These are phyloP conservation scores for Drosophila trapezifrons DNA, from an alignment of 1,140 invertebrate species.

Conservation along the genomic window DNA sequence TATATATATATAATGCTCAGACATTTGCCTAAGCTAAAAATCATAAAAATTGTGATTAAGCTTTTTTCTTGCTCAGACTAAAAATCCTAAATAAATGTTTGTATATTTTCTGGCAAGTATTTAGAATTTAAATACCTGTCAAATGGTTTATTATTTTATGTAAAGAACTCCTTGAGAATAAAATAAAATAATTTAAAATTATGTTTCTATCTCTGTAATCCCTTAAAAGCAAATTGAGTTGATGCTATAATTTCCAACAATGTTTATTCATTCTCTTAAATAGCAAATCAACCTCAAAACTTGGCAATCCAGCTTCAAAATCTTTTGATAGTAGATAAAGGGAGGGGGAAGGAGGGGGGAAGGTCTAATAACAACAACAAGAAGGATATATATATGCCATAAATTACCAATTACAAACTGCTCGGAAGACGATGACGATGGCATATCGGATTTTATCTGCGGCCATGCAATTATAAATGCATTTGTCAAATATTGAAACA, in stretches of 20 bases:
- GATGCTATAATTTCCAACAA: neutral
- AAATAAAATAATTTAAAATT: neutral
- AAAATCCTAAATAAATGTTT: no score
- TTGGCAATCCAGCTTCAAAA: neutral
- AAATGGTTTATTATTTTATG: no score
- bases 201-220: neutral
- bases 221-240: neutral
- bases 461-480: constrained; percentile 74
- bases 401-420: constrained; percentile 65
- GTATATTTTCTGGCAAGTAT: no score
- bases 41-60: neutral
- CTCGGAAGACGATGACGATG: constrained; percentile 30
- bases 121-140: no score
- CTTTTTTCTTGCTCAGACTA: no score
- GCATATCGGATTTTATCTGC: constrained; percentile 54
- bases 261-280: neutral
- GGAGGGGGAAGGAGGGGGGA: constrained; percentile 14
- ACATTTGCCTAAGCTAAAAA: neutral
- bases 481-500: constrained; percentile 72
- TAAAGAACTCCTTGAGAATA: no score
- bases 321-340: neutral
- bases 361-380: no score
- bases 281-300: constrained; percentile 1
- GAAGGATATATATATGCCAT: constrained; percentile 28
- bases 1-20: constrained; percentile 15